Evolutionary conservation across 2,797 vertebrate species (phyloP).

Genomic region (Sebastes miniatus): DNA sequence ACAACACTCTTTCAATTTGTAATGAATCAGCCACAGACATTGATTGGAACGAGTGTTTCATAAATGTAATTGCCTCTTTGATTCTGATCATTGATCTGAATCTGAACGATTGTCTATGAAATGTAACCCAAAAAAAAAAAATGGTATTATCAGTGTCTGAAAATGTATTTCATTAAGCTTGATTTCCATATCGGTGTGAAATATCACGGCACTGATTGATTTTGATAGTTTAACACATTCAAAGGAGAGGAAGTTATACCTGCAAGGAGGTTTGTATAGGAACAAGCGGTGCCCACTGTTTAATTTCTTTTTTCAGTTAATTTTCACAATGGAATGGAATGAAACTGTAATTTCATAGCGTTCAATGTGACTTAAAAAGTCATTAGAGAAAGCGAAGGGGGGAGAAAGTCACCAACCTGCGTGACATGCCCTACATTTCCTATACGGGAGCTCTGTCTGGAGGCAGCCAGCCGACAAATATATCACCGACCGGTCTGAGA

Average conservation of each 20-base stretch:
- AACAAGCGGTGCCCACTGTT: not conserved
- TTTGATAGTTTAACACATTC: constrained; percentile 16
- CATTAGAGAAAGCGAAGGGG: constrained; percentile 28
- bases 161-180: constrained; percentile 49
- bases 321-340: constrained; percentile 28
- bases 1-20: constrained; percentile 66
- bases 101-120: constrained; percentile 47
- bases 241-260: not conserved
- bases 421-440: constrained; percentile 64
- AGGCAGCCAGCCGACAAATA: constrained; percentile 56
- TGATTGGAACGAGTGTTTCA: constrained; percentile 66
- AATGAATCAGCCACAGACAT: constrained; percentile 65
- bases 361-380: constrained; percentile 59
- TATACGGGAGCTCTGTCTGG: constrained; percentile 31
- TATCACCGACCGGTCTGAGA: constrained; percentile 53
- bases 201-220: constrained; percentile 35
- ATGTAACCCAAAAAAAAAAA: constrained; percentile 17
- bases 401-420: constrained; percentile 3
- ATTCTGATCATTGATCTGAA: constrained; percentile 74
- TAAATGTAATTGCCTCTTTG: constrained; percentile 73
- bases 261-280: not conserved
- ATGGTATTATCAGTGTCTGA: constrained; percentile 6
- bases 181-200: constrained; percentile 45
- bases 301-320: constrained; percentile 32
- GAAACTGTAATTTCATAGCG: constrained; percentile 49